These are phyloP conservation scores for Volucella inflata DNA, from an alignment of 2,888 invertebrate species.

Conservation along the genomic window DNA sequence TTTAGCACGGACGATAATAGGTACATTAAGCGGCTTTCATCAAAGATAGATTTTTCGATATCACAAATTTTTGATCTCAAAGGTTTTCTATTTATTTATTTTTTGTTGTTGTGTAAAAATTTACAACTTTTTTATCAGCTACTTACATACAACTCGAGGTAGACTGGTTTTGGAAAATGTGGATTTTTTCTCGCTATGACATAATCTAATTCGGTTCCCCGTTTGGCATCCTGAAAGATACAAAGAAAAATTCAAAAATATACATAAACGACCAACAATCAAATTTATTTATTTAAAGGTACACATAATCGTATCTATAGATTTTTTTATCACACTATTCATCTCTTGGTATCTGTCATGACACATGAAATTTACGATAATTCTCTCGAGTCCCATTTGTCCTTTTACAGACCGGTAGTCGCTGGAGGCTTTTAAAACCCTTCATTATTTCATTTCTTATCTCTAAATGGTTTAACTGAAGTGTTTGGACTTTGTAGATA, in stretches of 20 bases:
- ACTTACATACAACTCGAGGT: conserved; percentile 92
- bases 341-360: conserved; percentile 60
- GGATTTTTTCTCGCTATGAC: conserved; percentile 92
- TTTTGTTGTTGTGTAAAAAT: background rate
- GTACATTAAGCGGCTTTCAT: too few relatives aligned
- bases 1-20: too few relatives aligned
- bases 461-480: conserved; percentile 2
- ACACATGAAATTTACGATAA: conserved; percentile 63
- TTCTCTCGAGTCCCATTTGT: background rate
- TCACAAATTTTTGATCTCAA: too few relatives aligned
- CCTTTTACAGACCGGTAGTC: conserved; percentile 41
- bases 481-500: background rate
- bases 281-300: conserved; percentile 29
- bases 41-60: too few relatives aligned
- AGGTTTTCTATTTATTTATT: background rate
- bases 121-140: background rate
- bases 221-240: conserved; percentile 87
- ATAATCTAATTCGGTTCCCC: conserved; percentile 92
- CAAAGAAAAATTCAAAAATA: conserved; percentile 14
- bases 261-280: background rate
- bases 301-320: conserved; percentile 22
- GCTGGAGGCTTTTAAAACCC: conserved; percentile 42
- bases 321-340: background rate
- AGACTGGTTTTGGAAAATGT: conserved; percentile 90
- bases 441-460: conserved; percentile 46